Base-by-base conservation (phyloP, 2,888 invertebrate species). In the Aromia moschata region DNA sequence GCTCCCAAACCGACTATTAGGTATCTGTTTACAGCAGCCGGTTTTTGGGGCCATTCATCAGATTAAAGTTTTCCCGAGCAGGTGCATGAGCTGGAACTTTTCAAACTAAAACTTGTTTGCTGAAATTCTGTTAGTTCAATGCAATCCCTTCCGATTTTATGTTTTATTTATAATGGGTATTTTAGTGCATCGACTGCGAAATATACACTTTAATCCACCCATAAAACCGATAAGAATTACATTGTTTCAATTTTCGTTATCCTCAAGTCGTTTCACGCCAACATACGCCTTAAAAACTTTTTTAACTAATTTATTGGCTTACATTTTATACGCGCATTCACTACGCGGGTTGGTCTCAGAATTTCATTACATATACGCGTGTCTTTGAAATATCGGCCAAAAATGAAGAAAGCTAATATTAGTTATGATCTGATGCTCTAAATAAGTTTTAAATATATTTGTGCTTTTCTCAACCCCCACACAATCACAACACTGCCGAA, bases 51-150 rank as follows among this genome's bases (percentile, higher is more conserved):
- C 67, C 68, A 70, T 72, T 70, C 67, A 70, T 73, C 69, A 71
- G 67, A 69, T 69, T 68, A 70, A 70, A 67, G 70, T 70, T 72
- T 69, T 62, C 47, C 66, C 52, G 64, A 67, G 62, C 69, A 71
- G 71, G 69, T 71, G 70, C 69, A 68, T 67, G 65, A 67, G 62
- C 65, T 54, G 58, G 67, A 72, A 70, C 67, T 72, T 72, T 70
- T 65, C 67, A 66, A 70, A 69, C 68, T 64, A 59, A 62, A 71
- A 69, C 62, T 70, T 69, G 60, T 64, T 65, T 64, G 57, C 66
- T 67, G 62, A 68, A 25, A 69, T 65, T 67, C 62, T 64, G 67
- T 65, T 70, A 65, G 69, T 66, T 68, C 55, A 56, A 47, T 65
- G 65, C 64, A 70, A 71, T 72, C 62, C 61, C 51, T 62, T 54